phyloP scores from a whole-genome alignment of 2,888 invertebrate species.

The Aspidiotus destructor region DNA sequence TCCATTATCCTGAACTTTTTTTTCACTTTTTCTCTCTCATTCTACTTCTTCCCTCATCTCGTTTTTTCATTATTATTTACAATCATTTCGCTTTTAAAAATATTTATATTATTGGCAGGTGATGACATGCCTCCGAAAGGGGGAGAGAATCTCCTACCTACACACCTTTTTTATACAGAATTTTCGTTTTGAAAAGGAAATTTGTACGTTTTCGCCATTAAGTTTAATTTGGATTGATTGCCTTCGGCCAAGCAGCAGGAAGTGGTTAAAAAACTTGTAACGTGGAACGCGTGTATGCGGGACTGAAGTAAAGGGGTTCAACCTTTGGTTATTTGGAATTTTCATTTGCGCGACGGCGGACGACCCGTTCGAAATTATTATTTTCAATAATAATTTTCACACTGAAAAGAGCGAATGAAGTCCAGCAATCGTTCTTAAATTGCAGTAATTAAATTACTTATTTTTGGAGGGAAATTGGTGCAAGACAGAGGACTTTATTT shows the following conservation, averaged over 20 bases:
- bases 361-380: too few species aligned
- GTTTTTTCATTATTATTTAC: constrained; percentile 18
- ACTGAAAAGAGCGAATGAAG: too few species aligned
- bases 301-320: too few species aligned
- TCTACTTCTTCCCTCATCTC: constrained; percentile 18
- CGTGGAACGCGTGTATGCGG: too few species aligned
- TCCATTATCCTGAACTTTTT: constrained; percentile 24
- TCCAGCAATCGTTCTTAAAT: too few species aligned
- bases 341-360: too few species aligned
- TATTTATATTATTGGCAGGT: constrained; percentile 25
- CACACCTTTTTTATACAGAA: constrained; percentile 12
- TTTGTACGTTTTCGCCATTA: constrained; percentile 23
- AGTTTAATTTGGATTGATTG: constrained; percentile 26
- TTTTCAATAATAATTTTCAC: too few species aligned
- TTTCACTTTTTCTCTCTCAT: neutral
- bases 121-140: constrained; percentile 7
- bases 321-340: too few species aligned
- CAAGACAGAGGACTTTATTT: too few species aligned
- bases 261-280: neutral
- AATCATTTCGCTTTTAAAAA: constrained; percentile 6
- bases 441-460: too few species aligned
- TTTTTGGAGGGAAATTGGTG: too few species aligned
- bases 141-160: too few species aligned
- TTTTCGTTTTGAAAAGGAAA: constrained; percentile 21
- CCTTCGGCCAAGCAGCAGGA: neutral